Evolutionary conservation across 2,888 invertebrate species (phyloP).

Genomic region (Lamellibrachia satsuma): DNA sequence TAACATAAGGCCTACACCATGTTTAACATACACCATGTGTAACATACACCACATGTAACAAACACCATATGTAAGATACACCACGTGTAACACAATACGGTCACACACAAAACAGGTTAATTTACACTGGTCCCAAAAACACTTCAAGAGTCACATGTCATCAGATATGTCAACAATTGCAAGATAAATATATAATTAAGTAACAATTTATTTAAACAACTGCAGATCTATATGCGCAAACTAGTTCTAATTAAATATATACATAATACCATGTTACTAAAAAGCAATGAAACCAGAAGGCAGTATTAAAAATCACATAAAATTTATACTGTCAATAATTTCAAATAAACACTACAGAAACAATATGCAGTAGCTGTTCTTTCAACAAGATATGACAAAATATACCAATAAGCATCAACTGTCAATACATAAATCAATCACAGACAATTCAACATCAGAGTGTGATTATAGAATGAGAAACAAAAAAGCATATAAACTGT

Average conservation of each 20-base stretch:
- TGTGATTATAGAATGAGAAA: slow-evolving; percentile 2
- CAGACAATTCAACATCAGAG: neutral
- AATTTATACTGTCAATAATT: neutral
- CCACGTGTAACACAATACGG: neutral
- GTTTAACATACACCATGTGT: neutral
- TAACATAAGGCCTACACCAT: neutral
- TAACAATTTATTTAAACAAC: slow-evolving; percentile 1
- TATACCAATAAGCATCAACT: neutral
- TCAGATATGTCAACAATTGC: neutral
- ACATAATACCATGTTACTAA: neutral
- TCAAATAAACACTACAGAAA: neutral
- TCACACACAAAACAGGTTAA: neutral
- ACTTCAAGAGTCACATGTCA: neutral
- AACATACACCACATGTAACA: slow-evolving; percentile 1
- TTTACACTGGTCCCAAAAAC: neutral
- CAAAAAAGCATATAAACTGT: neutral
- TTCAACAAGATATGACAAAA: neutral
- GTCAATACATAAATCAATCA: neutral
- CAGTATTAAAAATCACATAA: neutral
- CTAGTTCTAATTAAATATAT: slow-evolving; percentile 4
- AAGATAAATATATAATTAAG: slow-evolving; percentile 3
- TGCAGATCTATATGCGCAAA: neutral
- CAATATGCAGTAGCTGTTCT: slow-evolving; percentile 3
- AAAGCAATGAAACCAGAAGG: neutral
- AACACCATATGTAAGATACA: neutral